Conservation (phyloP, 2,113 vertebrate species). For the Nannospalax galili region DNA sequence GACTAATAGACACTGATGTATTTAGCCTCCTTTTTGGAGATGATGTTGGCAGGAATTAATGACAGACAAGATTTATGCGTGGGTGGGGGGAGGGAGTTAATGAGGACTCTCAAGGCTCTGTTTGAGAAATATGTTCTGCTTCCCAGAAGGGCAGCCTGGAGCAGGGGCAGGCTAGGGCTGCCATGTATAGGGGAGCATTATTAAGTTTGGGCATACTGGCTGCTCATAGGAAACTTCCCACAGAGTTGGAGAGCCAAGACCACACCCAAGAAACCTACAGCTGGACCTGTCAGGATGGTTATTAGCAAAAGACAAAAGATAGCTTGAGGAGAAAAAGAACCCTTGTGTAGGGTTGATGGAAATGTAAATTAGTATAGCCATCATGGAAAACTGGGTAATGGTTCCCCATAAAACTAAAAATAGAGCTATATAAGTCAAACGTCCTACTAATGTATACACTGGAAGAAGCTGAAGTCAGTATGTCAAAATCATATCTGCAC, state of each 20-base stretch:
- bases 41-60: neutral
- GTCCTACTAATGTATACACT: no score
- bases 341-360: neutral
- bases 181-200: neutral
- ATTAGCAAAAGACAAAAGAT: neutral
- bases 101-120: neutral
- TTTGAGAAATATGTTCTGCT: neutral
- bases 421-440: neutral
- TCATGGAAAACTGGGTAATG: neutral
- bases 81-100: neutral
- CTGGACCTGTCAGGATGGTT: neutral
- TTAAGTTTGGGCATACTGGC: neutral
- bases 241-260: neutral
- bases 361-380: neutral
- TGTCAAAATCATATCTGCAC: neutral
- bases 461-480: neutral
- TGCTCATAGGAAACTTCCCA: neutral
- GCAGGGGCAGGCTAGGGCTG: neutral
- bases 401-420: no score
- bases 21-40: neutral
- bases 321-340: neutral
- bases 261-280: neutral
- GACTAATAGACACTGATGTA: neutral
- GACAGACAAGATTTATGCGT: neutral
- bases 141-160: neutral